Evolutionary conservation across 2,113 vertebrate genomes (phyloP).

Genomic region (Balaenoptera acutorostrata): DNA sequence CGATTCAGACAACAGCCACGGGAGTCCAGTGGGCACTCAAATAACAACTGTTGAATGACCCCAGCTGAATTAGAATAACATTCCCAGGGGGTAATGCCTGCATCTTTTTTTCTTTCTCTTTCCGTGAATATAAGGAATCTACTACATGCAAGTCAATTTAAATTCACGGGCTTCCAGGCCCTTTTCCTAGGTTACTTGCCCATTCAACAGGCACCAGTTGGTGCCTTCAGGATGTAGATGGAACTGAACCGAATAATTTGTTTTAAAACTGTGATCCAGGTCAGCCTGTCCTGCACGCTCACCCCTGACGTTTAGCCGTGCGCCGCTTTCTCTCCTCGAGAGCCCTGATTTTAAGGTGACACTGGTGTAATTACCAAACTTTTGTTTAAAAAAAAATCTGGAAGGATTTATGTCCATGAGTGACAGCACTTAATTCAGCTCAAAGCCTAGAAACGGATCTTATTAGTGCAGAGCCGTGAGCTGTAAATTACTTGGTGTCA

Average conservation of each 20-base stretch:
- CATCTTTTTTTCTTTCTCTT: neutral
- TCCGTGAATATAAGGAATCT: neutral
- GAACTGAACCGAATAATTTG: neutral
- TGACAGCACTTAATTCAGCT: conserved; percentile 52
- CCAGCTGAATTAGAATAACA: neutral
- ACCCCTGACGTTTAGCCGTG: neutral
- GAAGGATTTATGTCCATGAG: conserved; percentile 31
- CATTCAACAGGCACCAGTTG: neutral
- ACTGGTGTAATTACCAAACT: neutral
- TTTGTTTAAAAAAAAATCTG: neutral
- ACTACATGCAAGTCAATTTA: neutral
- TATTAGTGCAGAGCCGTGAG: conserved; percentile 61
- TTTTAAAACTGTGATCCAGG: neutral
- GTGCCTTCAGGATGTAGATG: neutral
- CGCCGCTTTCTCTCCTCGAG: neutral
- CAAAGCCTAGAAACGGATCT: conserved; percentile 51
- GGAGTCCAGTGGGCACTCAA: neutral
- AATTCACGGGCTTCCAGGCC: neutral
- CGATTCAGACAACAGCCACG: neutral
- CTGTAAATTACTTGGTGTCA: conserved; percentile 58
- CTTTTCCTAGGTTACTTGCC: neutral
- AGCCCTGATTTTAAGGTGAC: neutral
- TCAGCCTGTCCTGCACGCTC: neutral
- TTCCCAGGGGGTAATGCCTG: neutral
- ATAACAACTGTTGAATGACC: neutral